Evolutionary conservation across 2,113 vertebrate genomes (phyloP), one percentile per base, ranked within the genome.

Genomic region (Sisor rabdophorus): DNA sequence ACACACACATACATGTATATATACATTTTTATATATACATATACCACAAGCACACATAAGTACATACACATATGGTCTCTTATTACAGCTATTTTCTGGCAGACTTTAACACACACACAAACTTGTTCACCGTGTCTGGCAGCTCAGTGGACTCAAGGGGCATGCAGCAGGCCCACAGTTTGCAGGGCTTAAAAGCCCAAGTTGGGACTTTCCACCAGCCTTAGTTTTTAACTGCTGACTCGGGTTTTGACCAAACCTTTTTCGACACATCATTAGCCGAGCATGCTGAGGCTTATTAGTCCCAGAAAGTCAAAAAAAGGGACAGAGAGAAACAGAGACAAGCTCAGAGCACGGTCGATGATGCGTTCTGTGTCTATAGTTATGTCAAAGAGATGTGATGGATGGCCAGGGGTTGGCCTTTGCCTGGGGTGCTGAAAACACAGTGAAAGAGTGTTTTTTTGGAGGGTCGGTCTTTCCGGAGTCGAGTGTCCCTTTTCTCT

Each of bases 181-280:
- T 82, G 85, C 85, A 84, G 84, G 84, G 82, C 87, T 90, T 86
- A 79, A 72, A 78, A 80, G 82, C 55, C 71, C 53, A 68, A 82
- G 79, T 75, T 54, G 90, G 91, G 90, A 91, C 90, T 92, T 91
- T 91, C 90, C 90, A 63, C 83, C 83, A 76, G 84, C 86, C 78
- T 78, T 78, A 85, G 76, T 84, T 81, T 80, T 44, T 74, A 77
- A 81, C 73, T 47, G 79, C 71, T 64, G 84, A 63, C 80, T 85
- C 82, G 82, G 80, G 82, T 83, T 87, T 78, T 65, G 64, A 75
- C 71, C 72, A 58, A 80, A 86, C 81, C 80, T 84, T 65, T 82
- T 68, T 67, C 72, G 72, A 78, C 4, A 76, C 76, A 83, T 82
- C 77, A 82, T 86, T 83, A 81, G 68, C 60, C 26, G 70, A 71